A percentile compares a stretch with the other conserved stretches of the same genome.
These are phyloP conservation scores for Notodromas monacha DNA, from an alignment of 2,888 invertebrate genomes.

Conservation along the genomic window DNA sequence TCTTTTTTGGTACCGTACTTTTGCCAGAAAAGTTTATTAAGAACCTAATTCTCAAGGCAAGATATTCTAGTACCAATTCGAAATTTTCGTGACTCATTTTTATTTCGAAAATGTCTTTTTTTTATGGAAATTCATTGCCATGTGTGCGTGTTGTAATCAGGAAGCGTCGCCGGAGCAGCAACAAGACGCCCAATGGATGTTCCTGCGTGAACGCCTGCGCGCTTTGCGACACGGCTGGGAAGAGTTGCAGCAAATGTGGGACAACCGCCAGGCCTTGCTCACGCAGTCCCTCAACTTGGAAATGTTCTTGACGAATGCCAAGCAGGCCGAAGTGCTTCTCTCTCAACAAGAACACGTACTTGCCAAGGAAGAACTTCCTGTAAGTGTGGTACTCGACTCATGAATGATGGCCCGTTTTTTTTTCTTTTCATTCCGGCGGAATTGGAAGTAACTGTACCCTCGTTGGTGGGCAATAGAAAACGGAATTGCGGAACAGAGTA, in stretches of 20 bases:
- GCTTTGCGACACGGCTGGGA: conserved; percentile 97
- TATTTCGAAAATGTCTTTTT: no score
- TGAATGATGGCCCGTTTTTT: conserved; percentile 6
- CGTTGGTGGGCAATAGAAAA: background rate
- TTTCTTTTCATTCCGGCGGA: conserved; percentile 4
- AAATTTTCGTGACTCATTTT: no score
- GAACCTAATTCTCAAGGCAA: no score
- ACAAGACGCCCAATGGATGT: conserved; percentile 99
- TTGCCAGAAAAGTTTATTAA: no score
- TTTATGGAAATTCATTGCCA: no score
- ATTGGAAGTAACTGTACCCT: conserved; percentile 1
- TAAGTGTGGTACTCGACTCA: conserved; percentile 16
- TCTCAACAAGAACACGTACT: conserved; percentile 93
- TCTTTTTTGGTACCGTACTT: no score
- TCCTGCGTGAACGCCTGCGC: conserved; percentile 83
- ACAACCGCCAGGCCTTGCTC: conserved; percentile 70
- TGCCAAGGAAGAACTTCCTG: conserved; percentile 79
- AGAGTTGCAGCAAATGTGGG: conserved; percentile 98
- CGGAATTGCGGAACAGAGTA: no score
- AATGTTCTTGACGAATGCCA: conserved; percentile 76
- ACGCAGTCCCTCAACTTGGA: conserved; percentile 81
- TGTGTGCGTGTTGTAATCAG: no score
- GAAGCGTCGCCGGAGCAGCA: conserved; percentile 45
- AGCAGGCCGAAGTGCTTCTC: conserved; percentile 84
- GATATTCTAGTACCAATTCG: no score